Conservation (phyloP, 2,113 vertebrate genomes). For the Cercocebus atys region DNA sequence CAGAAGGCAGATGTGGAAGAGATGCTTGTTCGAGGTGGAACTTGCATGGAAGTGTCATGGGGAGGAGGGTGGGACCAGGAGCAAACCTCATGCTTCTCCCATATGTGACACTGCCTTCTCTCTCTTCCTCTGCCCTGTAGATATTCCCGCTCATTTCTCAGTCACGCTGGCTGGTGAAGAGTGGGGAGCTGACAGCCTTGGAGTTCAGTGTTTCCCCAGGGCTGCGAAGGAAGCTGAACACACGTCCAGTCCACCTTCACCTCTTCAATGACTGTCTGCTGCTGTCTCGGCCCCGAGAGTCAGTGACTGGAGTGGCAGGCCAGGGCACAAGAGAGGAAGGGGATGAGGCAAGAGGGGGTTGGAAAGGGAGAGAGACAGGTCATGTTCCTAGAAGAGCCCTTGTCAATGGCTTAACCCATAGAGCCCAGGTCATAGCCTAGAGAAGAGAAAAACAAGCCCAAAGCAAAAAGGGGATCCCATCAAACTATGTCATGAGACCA, state of each 20-base stretch:
- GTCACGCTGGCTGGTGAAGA: constrained; percentile 93
- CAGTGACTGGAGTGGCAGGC: constrained; percentile 72
- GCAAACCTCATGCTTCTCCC: too few species aligned
- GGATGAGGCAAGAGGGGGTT: background rate
- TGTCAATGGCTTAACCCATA: background rate
- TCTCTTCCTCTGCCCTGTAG: constrained; percentile 76
- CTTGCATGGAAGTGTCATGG: background rate
- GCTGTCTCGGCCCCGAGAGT: constrained; percentile 94
- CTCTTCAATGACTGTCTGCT: constrained; percentile 97
- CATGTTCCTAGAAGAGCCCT: background rate
- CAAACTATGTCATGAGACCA: background rate
- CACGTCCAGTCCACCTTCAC: constrained; percentile 91
- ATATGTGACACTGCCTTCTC: background rate
- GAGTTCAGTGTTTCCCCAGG: constrained; percentile 79
- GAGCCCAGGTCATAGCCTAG: background rate
- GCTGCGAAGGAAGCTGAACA: constrained; percentile 88
- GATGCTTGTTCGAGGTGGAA: background rate
- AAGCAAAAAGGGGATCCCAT: background rate
- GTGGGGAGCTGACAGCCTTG: constrained; percentile 91
- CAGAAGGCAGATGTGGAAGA: background rate
- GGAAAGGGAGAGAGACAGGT: background rate
- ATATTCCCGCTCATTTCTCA: constrained; percentile 97
- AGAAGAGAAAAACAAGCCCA: background rate
- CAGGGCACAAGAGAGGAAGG: background rate
- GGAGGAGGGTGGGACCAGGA: accelerated